Percentiles rank a stretch among this genome's conserved stretches.
Conservation (phyloP, 2,113 vertebrate species). For the Ciconia stormi region DNA sequence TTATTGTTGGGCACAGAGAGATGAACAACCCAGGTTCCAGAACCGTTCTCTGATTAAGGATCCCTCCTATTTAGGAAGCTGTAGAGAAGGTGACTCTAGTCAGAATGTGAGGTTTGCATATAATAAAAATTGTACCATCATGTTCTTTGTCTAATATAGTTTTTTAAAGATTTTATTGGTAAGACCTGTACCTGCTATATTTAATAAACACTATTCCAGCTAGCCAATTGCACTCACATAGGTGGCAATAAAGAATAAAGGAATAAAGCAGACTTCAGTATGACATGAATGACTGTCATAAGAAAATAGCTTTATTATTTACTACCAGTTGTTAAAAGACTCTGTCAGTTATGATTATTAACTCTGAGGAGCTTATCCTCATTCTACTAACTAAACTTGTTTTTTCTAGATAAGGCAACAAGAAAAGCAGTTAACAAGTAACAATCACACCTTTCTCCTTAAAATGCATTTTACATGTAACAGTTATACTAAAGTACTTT, state of each 20-base stretch:
- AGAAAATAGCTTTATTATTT: constrained; percentile 5
- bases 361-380: neutral
- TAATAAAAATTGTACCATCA: neutral
- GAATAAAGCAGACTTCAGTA: neutral
- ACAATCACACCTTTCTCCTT: neutral
- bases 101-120: neutral
- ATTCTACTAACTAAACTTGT: neutral
- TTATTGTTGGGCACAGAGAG: neutral
- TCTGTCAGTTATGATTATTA: constrained; percentile 3
- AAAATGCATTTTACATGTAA: neutral
- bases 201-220: neutral
- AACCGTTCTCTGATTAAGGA: neutral
- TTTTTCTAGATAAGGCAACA: neutral
- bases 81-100: neutral
- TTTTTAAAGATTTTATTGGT: neutral
- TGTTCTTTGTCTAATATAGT: neutral
- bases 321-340: constrained; percentile 49
- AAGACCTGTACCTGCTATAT: neutral
- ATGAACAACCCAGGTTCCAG: neutral
- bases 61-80: neutral
- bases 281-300: neutral
- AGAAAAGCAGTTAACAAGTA: neutral
- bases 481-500: neutral
- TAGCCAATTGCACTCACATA: neutral
- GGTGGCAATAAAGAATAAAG: neutral